Evolutionary conservation across 2,888 invertebrate species (phyloP), one percentile per base, ranked within the genome.

Genomic region (Fabriciana adippe): DNA sequence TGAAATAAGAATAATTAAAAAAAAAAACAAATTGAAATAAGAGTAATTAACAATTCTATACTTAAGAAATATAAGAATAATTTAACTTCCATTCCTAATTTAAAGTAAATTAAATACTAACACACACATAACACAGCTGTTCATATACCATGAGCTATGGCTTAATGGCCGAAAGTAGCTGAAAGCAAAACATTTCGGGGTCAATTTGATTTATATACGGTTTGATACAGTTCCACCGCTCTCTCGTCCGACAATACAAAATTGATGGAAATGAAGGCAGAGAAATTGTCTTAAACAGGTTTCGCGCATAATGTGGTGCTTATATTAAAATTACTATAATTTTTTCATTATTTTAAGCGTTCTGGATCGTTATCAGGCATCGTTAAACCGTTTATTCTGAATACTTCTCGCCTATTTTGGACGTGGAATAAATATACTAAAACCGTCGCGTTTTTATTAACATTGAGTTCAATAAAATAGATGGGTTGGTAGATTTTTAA

Each of bases 141-240:
- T n/a, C 3, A 50, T 21, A 48, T n/a, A 0, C 60, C 6, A 26
- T 41, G 15, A 55, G 66, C 66, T 55, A 18, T 50, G 50, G 13
- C 55, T 85, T 87, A 88, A 86, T 86, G 89, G 84, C 73, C 85
- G 83, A 88, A 90, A 86, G 89, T 88, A 86, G 89, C 89, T 87
- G 88, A 89, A 85, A 89, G 90, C 86, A 77, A 82, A 79, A 78
- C 73, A 72, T 81, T 85, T 86, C 77, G 82, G 82, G 90, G 90
- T 88, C 89, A 88, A 81, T 89, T 87, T 91, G 89, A 91, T 90
- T 90, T 89, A 90, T 90, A 78, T 82, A 81, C 82, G 78, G 83
- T 90, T 90, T 90, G 91, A 87, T 91, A 90, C 88, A 89, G 84
- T 88, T 90, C 82, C 80, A 80, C 78, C 69, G 66, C 74, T 73